Evolutionary conservation across 2,888 invertebrate genomes (phyloP), one percentile per base, ranked within the genome.

Genomic region (Therioaphis trifolii): DNA sequence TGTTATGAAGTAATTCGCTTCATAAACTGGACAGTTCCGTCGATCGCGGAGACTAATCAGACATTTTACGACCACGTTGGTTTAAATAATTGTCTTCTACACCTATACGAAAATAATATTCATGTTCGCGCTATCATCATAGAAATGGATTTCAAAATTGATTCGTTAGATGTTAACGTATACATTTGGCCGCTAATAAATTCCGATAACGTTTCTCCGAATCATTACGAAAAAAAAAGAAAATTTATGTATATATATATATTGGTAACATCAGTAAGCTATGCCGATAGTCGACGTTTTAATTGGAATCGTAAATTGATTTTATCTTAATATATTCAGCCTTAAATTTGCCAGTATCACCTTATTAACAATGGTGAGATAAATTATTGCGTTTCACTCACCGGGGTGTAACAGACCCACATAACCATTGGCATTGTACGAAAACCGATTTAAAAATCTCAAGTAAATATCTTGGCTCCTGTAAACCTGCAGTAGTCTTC

Each of bases 391-490:
- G 63, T 66, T 68, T 35, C 27, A 43, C 71, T 29, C 82, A 43
- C 61, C 63, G 40, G 35, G 71, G 61, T 29, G 24, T 29, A 49
- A 46, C 21, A 46, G 5, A 49, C 61, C 43, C 29, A 71, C 21
- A 71, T 80, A 58, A 27, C 61, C 5, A 18, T 24, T 5, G 18
- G 14, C 69, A 79, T 79, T 79, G 71, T 80, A 71, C 79, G 15
- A 63, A 63, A 74, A 52, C 11, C 12, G 21, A 82, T 71, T 69
- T 71, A 7, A 46, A 80, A 61, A 72, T 80, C 72, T 74, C 63
- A 63, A 63, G 29, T 72, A 74, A 74, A 72, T 80, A 82, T 61
- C 72, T 72, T 52, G 49, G 49, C 61, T 63, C 40, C 40, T 24
- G 52, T 68, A 27, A 4, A 3, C n/a, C n/a, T 21, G 9, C 11